phyloP scores from a whole-genome alignment of 2,888 invertebrate genomes.

The Drosophila mercatorum region DNA sequence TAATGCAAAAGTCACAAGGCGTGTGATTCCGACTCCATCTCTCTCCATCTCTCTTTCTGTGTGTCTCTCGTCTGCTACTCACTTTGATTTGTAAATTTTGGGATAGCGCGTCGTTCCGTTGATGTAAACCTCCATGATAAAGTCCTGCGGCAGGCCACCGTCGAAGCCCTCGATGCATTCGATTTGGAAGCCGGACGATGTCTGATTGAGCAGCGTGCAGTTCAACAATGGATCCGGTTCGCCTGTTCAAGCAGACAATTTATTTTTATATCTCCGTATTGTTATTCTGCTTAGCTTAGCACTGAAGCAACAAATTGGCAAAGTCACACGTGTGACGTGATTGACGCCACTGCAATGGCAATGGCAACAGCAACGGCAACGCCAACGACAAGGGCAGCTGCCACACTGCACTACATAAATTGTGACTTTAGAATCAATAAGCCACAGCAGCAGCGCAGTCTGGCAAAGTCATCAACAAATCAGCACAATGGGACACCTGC shows the following conservation, averaged over 20 bases:
- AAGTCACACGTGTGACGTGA: constrained; percentile 49
- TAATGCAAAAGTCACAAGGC: constrained; percentile 75
- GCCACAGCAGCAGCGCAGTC: constrained; percentile 48
- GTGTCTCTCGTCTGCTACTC: constrained; percentile 51
- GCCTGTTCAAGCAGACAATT: constrained; percentile 85
- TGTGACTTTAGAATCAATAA: constrained; percentile 56
- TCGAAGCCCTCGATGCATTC: constrained; percentile 91
- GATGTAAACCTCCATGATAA: constrained; percentile 89
- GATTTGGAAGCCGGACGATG: constrained; percentile 89
- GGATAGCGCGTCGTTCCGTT: constrained; percentile 84
- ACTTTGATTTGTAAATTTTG: constrained; percentile 84
- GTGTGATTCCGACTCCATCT: constrained; percentile 61
- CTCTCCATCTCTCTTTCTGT: background rate
- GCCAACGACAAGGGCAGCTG: background rate
- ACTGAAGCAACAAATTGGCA: constrained; percentile 66
- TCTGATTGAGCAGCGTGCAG: constrained; percentile 90
- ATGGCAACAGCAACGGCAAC: constrained; percentile 10
- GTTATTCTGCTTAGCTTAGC: constrained; percentile 35
- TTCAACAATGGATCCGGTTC: constrained; percentile 90
- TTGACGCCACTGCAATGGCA: constrained; percentile 32
- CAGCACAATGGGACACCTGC: constrained; percentile 47
- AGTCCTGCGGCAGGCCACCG: constrained; percentile 90
- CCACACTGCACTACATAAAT: constrained; percentile 17
- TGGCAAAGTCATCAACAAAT: constrained; percentile 74
- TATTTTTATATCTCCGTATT: constrained; percentile 28